Evolutionary conservation across 2,888 invertebrate species (phyloP), one percentile per base, ranked within the genome.

Genomic region (Tortrix viridana): DNA sequence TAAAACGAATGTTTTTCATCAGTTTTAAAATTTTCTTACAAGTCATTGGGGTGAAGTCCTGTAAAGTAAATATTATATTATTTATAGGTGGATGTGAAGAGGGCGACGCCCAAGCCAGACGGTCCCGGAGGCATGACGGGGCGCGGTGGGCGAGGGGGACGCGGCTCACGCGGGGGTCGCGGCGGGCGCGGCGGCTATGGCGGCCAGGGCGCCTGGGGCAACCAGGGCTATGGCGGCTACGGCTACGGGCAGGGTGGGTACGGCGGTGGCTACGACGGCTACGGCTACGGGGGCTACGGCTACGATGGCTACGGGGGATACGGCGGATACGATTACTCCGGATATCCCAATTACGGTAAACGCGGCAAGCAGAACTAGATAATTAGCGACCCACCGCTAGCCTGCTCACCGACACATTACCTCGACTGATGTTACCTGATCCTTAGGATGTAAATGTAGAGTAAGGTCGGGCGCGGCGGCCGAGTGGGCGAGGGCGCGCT

Each of bases 81-180:
- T 61, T 49, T 74, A 54, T 81, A 96, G 96, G 97, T 98, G 65
- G 98, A 98, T 88, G 98, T 98, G 43, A 98, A 98, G 91, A 96
- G 97, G 81, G 98, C 98, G 50, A 98, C 98, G 58, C 98, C 98
- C 12, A 97, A 97, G 86, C 96, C 96, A 2, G 97, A 97, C 74
- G 94, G 95, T 19, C 93, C 95, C 52, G 95, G 96, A 18, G 95
- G 95, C 59, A 90, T 93, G 77, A 93, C 95, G 37, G 93, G 94
- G 47, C 94, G 95, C 22, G 94, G 95, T 0, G 91, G 92, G 0
- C 92, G 95, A 16, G 94, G 95, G 0, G 93, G 95, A 26, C 89
- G 95, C 9, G 95, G 96, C 38, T 93, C 94, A 52, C 94, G 96
- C 55, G 95, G 95, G 0, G 94, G 95, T 4, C 95, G 96, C 74